Conservation (phyloP, 2,888 invertebrate genomes). For the Byasa hedistus region DNA sequence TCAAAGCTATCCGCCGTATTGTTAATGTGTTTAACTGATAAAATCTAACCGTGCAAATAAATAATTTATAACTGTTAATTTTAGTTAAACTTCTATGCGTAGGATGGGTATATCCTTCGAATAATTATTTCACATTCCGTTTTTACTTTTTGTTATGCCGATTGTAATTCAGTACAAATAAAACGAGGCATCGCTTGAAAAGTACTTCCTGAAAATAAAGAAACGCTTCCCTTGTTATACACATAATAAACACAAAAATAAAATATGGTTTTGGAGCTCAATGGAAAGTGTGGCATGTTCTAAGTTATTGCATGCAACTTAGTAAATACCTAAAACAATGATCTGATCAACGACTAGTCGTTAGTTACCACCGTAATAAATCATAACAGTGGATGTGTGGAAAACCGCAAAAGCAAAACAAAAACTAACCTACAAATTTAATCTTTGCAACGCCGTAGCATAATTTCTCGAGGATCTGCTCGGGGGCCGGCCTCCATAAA, state of each 20-base stretch:
- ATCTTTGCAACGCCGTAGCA: slow-evolving; percentile 15
- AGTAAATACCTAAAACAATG: neutral
- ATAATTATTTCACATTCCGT: neutral
- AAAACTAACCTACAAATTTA: slow-evolving; percentile 17
- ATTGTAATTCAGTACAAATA: neutral
- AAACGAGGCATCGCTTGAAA: neutral
- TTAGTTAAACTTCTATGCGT: neutral
- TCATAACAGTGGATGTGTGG: neutral
- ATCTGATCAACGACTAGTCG: neutral
- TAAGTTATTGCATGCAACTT: neutral
- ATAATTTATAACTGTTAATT: too few species aligned
- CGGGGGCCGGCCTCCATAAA: slow-evolving; percentile 24
- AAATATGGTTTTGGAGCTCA: too few species aligned
- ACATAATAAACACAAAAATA: too few species aligned
- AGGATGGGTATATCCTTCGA: neutral
- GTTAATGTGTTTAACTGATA: too few species aligned
- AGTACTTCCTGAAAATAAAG: too few species aligned
- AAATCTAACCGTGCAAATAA: too few species aligned
- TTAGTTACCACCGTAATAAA: neutral
- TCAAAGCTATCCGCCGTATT: too few species aligned
- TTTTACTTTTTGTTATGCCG: neutral
- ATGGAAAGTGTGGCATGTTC: neutral
- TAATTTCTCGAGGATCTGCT: slow-evolving; percentile 28
- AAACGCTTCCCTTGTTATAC: too few species aligned
- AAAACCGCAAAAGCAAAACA: slow-evolving; percentile 9